Percentiles rank a stretch among this genome's conserved stretches.
Evolutionary conservation across 1,140 invertebrate genomes (phyloP).

Genomic region (Drosophila santomea): DNA sequence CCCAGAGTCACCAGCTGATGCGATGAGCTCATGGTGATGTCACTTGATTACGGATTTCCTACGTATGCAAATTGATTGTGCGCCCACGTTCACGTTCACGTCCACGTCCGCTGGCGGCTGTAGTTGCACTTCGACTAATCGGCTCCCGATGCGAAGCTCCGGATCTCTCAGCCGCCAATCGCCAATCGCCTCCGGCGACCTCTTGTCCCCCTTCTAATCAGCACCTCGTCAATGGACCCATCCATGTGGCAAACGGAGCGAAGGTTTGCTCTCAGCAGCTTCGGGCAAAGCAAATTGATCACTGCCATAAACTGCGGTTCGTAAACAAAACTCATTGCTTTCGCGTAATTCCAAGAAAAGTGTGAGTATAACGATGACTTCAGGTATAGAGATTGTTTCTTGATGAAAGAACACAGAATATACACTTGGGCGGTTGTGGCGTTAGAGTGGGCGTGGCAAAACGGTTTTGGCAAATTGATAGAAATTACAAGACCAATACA

Average conservation of each 20-base stretch:
- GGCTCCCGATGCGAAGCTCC: slow-evolving; percentile 20
- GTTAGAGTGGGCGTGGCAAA: too few relatives aligned
- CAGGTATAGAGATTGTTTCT: slow-evolving; percentile 2
- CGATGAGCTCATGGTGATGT: slow-evolving; percentile 64
- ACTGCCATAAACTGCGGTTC: slow-evolving; percentile 16
- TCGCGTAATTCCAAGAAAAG: slow-evolving; percentile 43
- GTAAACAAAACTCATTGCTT: slow-evolving; percentile 24
- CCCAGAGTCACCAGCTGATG: slow-evolving; percentile 16
- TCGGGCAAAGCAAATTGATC: slow-evolving; percentile 22
- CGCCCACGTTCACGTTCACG: slow-evolving; percentile 44
- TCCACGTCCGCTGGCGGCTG: slow-evolving; percentile 57
- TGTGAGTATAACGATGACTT: slow-evolving; percentile 10
- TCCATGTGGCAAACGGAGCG: slow-evolving; percentile 52
- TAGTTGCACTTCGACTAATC: slow-evolving; percentile 71
- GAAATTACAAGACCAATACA: too few relatives aligned
- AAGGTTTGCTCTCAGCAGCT: slow-evolving; percentile 44
- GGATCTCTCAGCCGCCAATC: slow-evolving; percentile 36
- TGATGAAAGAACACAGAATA: background rate
- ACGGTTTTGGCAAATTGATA: too few relatives aligned
- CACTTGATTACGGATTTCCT: slow-evolving; percentile 20
- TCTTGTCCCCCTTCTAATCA: slow-evolving; percentile 52
- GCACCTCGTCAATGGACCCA: slow-evolving; percentile 46
- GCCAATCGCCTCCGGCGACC: slow-evolving; percentile 43
- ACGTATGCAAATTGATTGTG: slow-evolving; percentile 1
- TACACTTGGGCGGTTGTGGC: too few relatives aligned